Percentiles rank a stretch among this genome's conserved stretches.
Evolutionary conservation across 2,113 vertebrate genomes (phyloP).

Genomic region (Meleagris gallopavo): DNA sequence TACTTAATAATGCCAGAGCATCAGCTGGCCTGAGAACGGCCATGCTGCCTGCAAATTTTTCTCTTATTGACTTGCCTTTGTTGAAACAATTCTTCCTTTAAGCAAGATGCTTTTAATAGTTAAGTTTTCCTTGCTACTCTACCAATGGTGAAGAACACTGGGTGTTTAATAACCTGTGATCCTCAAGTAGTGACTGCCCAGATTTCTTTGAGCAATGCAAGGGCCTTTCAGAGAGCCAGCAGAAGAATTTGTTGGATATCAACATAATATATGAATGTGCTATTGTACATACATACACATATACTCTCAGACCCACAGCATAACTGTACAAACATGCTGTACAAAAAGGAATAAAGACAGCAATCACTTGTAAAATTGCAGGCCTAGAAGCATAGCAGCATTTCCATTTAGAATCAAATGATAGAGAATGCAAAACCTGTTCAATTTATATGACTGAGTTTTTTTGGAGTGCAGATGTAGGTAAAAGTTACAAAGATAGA

Average conservation of each 20-base stretch:
- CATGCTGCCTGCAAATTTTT: neutral
- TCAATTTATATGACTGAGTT: neutral
- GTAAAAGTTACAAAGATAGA: neutral
- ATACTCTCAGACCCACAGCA: neutral
- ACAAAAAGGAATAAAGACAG: neutral
- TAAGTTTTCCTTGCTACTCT: neutral
- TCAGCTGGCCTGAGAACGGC: neutral
- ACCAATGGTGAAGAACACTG: neutral
- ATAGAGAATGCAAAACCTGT: neutral
- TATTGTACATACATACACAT: accelerated
- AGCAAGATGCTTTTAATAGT: neutral
- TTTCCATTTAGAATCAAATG: neutral
- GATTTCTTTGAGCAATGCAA: neutral
- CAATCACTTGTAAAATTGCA: neutral
- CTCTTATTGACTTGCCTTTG: neutral
- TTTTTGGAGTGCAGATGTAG: neutral
- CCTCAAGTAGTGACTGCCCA: neutral
- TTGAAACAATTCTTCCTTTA: neutral
- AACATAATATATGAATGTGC: neutral
- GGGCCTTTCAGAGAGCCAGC: neutral
- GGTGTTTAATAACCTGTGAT: neutral
- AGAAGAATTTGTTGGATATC: neutral
- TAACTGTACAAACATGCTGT: accelerated
- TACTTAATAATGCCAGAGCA: neutral
- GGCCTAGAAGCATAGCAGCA: neutral